Conservation (phyloP, 1,140 invertebrate genomes). For the Forficula auricularia region DNA sequence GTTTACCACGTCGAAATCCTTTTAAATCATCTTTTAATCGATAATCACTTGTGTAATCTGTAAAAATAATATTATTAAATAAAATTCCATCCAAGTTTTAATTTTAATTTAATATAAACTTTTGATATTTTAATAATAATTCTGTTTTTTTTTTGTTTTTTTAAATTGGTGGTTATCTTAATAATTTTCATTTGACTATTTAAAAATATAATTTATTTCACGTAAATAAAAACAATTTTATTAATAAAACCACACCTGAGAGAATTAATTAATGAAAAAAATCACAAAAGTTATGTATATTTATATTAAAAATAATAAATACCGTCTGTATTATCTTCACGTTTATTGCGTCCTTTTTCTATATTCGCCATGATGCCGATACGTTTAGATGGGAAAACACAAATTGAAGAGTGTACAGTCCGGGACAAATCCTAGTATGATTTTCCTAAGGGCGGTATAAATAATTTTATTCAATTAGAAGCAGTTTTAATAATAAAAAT, state of each 20-base stretch:
- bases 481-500: too few relatives aligned
- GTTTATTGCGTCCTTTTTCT: constrained; percentile 35
- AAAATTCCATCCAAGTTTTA: background rate
- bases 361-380: constrained; percentile 29
- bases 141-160: background rate
- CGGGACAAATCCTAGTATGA: too few relatives aligned
- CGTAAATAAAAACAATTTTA: constrained; percentile 22
- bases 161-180: background rate
- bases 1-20: constrained; percentile 10
- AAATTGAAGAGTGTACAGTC: too few relatives aligned
- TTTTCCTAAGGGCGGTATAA: too few relatives aligned
- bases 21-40: constrained; percentile 10
- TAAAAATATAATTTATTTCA: background rate
- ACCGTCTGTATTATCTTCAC: constrained; percentile 32
- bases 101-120: background rate
- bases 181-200: background rate
- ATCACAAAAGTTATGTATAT: too few relatives aligned
- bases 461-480: too few relatives aligned
- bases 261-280: too few relatives aligned
- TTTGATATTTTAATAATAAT: background rate
- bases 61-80: constrained; percentile 3
- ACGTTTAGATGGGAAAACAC: background rate
- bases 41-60: constrained; percentile 8
- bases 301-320: constrained; percentile 15
- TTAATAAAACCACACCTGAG: too few relatives aligned